Evolutionary conservation across 2,888 invertebrate species (phyloP).

Genomic region (Eristalinus aeneus): DNA sequence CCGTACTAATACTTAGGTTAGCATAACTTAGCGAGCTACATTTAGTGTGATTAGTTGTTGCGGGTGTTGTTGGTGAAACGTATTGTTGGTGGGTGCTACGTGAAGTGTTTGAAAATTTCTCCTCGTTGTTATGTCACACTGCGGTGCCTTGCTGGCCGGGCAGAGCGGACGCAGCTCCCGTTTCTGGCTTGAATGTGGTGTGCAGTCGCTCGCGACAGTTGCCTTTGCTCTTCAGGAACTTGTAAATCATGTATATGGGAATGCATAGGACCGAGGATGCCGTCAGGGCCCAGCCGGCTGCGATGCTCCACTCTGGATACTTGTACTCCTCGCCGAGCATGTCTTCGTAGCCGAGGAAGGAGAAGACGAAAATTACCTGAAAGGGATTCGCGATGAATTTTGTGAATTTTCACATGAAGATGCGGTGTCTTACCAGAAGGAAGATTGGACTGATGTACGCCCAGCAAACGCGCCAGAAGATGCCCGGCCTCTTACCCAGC

Average conservation of each 20-base stretch:
- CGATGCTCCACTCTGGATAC: slow-evolving; percentile 91
- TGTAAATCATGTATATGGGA: slow-evolving; percentile 91
- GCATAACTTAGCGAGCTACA: slow-evolving; percentile 47
- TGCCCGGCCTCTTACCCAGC: slow-evolving; percentile 89
- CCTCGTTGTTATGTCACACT: slow-evolving; percentile 79
- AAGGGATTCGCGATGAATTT: slow-evolving; percentile 24
- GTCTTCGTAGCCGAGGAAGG: slow-evolving; percentile 89
- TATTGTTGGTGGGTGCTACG: slow-evolving; percentile 50
- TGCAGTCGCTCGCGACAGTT: slow-evolving; percentile 75
- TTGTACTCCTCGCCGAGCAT: slow-evolving; percentile 88
- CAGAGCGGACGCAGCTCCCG: slow-evolving; percentile 76
- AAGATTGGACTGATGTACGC: slow-evolving; percentile 92
- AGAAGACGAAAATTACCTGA: slow-evolving; percentile 91
- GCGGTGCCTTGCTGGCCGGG: slow-evolving; percentile 80
- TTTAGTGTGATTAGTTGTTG: slow-evolving; percentile 57
- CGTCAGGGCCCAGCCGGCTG: slow-evolving; percentile 91
- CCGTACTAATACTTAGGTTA: slow-evolving; percentile 45
- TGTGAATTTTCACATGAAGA: not conserved
- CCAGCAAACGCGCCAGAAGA: slow-evolving; percentile 93
- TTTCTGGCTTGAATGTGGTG: slow-evolving; percentile 77
- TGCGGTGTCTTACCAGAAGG: slow-evolving; percentile 84
- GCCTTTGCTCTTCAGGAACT: slow-evolving; percentile 87
- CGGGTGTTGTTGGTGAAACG: slow-evolving; percentile 63
- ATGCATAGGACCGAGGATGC: slow-evolving; percentile 93
- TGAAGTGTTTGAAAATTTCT: slow-evolving; percentile 43